Base-by-base conservation (phyloP, 2,113 vertebrate species). In the Crocuta crocuta region DNA sequence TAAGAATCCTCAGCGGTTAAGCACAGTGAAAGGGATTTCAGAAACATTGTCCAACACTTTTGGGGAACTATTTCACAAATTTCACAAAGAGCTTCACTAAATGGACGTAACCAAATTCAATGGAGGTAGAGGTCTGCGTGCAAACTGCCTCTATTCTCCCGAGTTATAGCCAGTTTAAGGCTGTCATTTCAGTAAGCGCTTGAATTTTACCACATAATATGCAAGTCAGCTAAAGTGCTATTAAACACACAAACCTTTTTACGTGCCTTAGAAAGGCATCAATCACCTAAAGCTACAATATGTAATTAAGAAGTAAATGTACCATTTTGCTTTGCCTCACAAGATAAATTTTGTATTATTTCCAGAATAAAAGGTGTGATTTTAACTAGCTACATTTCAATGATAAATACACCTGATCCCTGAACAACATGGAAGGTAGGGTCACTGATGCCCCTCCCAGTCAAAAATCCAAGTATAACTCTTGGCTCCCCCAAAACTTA, bases 271-370 rank as follows among this genome's bases (percentile, higher is more conserved):
- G 65, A 89, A 86, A 85, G 65, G 50, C 39, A 89, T 84, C 63
- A 24, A 53, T 89, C 89, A 84, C 71, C 65, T 74, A 87, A 26
- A 2, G 12, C 24, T 81, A 89, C 28, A 74, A 70, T 68, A 74
- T 13, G 39, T 74, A 80, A 91, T 91, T 87, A 94, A 87, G 45
- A 55, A 94, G 50, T 61, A 63, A 96, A 70, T 68, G 50, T 61
- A 31, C 74, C 61, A 53, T 35, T 88, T 74, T 15, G 0, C 39
- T 92, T 81, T 53, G 53, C 16, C 65, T 84, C 58, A 66, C 16
- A 58, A 39, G 53, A 50, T 81, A 91, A 93, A 76, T 66, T 87
- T 7, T 23, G 8, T n/a, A 71, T 61, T 61, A 89, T 10, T 71
- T 24, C 28, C 89, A 93, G 76, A 91, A 83, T 13, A n/a, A 55